Base-by-base conservation (phyloP, 2,113 vertebrate genomes). In the Delphinapterus leucas region DNA sequence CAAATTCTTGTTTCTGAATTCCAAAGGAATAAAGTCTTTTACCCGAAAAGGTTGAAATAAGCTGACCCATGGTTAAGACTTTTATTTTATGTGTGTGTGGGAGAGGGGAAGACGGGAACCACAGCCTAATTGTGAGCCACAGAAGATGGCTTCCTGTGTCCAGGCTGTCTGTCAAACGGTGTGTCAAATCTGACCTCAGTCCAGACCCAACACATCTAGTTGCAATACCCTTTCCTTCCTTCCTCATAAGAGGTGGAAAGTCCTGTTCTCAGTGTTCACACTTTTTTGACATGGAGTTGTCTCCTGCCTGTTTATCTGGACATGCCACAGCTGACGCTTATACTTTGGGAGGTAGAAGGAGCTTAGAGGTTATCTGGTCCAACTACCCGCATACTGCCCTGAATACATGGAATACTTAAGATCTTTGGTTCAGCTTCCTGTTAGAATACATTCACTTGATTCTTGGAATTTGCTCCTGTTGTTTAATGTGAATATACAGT, bases 1-100 rank as follows among this genome's bases (percentile, higher is more conserved):
- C 97, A 94, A 98, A 98, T 96, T 61, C 47, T 49, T 93, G 58
- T 76, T 94, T 97, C 89, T 97, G 87, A 96, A 95, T 71, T 91
- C 49, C 65, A 95, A 95, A 97, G 79, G 53, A 89, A 96, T 83
- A 81, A 80, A 83, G 65, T 77, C 74, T 97, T 97, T 94, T 70
- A 85, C n/a, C 79, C 88, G 82, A 92, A 98, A 92, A 90, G 93
- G 79, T 61, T 36, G 1, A 44, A 26, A 81, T 58, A 91, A 95
- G n/a, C 36, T 96, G 93, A 97, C 63, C 76, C 49, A 55, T 1
- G 26, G 73, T 89, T 88, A 97, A 96, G 89, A 95, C 80, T 93
- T 83, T 65, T 36, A 49, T n/a, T 89, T 9, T 60, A 18, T 55
- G 44, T 58, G 53, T 31, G 8, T 2, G 5, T 60, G 25, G 44